Evolutionary conservation across 2,888 invertebrate genomes (phyloP).

Genomic region (Caenorhabditis sp.): DNA sequence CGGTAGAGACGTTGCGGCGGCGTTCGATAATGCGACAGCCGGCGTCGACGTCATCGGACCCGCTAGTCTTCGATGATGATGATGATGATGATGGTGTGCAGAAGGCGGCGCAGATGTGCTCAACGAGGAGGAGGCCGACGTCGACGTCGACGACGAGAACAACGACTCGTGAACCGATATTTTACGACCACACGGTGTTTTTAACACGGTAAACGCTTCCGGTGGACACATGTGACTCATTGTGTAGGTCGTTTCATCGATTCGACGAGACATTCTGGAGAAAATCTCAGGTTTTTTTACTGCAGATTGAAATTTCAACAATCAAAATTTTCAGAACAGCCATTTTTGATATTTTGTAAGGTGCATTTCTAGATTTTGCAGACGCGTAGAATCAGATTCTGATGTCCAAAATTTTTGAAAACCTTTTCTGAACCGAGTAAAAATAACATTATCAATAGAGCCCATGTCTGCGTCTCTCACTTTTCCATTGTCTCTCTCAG

Average conservation of each 20-base stretch:
- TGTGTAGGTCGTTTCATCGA: constrained; percentile 37
- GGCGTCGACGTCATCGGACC: constrained; percentile 6
- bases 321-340: too few species aligned
- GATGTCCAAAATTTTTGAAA: too few species aligned
- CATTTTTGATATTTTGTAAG: too few species aligned
- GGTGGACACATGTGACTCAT: constrained; percentile 41
- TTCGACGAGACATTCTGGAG: constrained; percentile 28
- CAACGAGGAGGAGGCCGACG: constrained; percentile 4
- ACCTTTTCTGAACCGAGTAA: too few species aligned
- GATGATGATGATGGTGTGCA: too few species aligned
- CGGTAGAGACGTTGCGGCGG: constrained; percentile 11
- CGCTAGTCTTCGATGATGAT: not conserved
- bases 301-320: too few species aligned
- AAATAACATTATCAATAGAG: too few species aligned
- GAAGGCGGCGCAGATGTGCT: constrained; percentile 3
- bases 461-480: too few species aligned
- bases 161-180: constrained; percentile 14
- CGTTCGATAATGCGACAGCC: constrained; percentile 10
- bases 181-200: constrained; percentile 28
- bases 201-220: constrained; percentile 35
- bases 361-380: too few species aligned
- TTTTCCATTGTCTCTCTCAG: too few species aligned
- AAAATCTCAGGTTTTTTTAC: too few species aligned
- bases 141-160: constrained; percentile 3
- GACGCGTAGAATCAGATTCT: too few species aligned